Evolutionary conservation across 2,113 vertebrate genomes (phyloP).

Genomic region (Phyllostomus hastatus): DNA sequence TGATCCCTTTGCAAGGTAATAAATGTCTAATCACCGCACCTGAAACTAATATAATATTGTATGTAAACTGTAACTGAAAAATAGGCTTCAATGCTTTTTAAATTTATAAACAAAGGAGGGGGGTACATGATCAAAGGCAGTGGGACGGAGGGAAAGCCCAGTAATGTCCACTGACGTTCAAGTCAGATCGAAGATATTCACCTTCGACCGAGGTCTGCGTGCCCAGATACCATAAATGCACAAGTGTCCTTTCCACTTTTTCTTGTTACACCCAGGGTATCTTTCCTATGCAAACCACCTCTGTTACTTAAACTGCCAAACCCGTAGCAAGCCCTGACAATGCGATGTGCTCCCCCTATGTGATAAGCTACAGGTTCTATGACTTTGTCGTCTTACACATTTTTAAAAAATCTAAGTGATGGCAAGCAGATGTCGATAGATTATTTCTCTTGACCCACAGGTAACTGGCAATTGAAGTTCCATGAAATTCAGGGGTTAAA

Average conservation of each 20-base stretch:
- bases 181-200: background rate
- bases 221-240: background rate
- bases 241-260: background rate
- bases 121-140: background rate
- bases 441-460: background rate
- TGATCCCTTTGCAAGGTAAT: too few relatives aligned
- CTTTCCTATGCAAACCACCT: background rate
- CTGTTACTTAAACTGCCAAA: background rate
- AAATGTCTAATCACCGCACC: too few relatives aligned
- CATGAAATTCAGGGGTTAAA: background rate
- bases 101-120: too few relatives aligned
- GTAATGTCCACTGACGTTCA: too few relatives aligned
- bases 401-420: background rate
- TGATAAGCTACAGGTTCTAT: background rate
- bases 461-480: background rate
- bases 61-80: too few relatives aligned
- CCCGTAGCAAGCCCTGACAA: background rate
- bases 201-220: accelerated
- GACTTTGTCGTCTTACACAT: background rate
- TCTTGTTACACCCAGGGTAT: background rate
- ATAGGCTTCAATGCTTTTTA: too few relatives aligned
- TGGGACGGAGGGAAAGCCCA: background rate
- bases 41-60: too few relatives aligned
- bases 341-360: background rate
- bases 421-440: background rate